These are phyloP conservation scores for Rhinoraja longicauda DNA, from an alignment of 2,797 vertebrate species.

Conservation along the genomic window DNA sequence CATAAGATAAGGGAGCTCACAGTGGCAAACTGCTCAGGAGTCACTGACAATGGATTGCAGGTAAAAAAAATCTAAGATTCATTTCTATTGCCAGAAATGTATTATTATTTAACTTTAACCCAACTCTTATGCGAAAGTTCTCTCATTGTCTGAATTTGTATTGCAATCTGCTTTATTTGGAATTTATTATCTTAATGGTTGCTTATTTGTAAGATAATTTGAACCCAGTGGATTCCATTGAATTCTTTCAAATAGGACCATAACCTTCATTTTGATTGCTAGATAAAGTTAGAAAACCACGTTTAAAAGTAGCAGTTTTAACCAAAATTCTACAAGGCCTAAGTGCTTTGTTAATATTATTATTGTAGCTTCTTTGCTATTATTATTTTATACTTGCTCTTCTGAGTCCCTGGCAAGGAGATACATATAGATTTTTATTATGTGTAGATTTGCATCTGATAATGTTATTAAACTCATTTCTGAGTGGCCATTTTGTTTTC, in stretches of 20 bases:
- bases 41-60: conserved; percentile 65
- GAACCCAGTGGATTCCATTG: not conserved
- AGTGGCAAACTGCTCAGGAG: conserved; percentile 57
- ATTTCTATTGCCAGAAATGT: not conserved
- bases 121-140: not conserved
- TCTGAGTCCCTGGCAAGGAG: not conserved
- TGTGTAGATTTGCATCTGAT: not conserved
- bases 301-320: not conserved
- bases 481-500: not conserved
- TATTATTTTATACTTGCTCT: not conserved
- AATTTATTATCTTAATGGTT: not conserved
- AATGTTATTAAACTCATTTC: not conserved
- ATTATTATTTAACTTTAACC: conserved; percentile 1
- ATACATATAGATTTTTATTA: not conserved
- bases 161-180: not conserved
- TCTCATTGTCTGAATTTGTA: not conserved
- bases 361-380: not conserved
- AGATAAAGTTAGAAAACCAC: not conserved
- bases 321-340: not conserved
- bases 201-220: not conserved
- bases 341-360: not conserved
- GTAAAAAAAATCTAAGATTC: conserved; percentile 44
- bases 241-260: not conserved
- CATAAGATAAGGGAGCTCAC: conserved; percentile 61
- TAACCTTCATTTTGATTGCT: not conserved